Evolutionary conservation across 2,113 vertebrate species (phyloP), one percentile per base, ranked within the genome.

Genomic region (Dipodomys spectabilis): DNA sequence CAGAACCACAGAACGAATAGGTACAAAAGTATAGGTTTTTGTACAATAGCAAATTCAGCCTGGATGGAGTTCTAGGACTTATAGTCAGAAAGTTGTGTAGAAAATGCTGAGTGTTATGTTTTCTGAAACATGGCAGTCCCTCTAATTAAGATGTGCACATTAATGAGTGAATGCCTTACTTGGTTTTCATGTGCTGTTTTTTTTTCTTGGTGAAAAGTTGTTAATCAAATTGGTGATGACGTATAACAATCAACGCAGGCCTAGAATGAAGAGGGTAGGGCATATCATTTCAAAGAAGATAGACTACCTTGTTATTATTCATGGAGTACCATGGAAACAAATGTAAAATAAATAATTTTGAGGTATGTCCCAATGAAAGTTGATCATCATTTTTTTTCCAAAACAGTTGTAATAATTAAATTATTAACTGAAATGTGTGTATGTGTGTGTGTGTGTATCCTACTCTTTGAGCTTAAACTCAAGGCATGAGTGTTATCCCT

Each of bases 331-430:
- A 35, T 69, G 28, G 75, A 92, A 87, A 25, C 65, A 67, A 64
- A 45, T 72, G 85, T 90, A 90, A 25, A 69, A 28, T 92, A 30
- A 71, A 25, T 39, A 39, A 39, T 39, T 39, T 39, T 39, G 39
- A 39, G 39, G 39, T 39, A 5, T 39, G 39, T 39, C 49, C 67
- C 64, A 75, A 86, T 93, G 20, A 91, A 60, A 95, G 32, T 49
- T 73, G 20, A 75, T 93, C 80, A 94, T 79, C 49, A 32, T 82
- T 53, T 67, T 53, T 77, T 95, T 88, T 78, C 86, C 5, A 32
- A 13, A 93, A 78, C 19, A 67, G 28, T 39, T n/a, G 19, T 94
- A 82, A 75, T 64, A 13, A 30, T 79, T 87, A 82, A 88, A 27
- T 87, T 86, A 89, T 23, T 90, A 60, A 65, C 49, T 82, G 49